These are phyloP conservation scores for Drosophila oshimai DNA, from an alignment of 1,140 invertebrate genomes.

Conservation along the genomic window DNA sequence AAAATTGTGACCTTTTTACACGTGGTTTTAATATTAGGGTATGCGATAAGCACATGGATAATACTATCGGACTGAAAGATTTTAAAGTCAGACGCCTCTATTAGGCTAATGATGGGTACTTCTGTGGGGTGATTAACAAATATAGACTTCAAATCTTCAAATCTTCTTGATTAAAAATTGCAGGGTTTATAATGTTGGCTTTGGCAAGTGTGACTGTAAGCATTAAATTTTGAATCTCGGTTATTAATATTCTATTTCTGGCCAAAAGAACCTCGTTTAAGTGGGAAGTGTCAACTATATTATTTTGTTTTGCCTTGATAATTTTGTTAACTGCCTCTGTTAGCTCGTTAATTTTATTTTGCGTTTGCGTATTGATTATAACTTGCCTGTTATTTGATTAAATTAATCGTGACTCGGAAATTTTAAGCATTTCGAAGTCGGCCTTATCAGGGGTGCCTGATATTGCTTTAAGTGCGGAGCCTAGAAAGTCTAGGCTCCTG, in stretches of 20 bases:
- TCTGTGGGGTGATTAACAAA: conserved; percentile 9
- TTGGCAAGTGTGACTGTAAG: neutral
- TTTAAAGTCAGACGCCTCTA: conserved; percentile 9
- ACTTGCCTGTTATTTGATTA: neutral
- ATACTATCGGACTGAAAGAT: conserved; percentile 11
- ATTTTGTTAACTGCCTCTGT: conserved; percentile 1
- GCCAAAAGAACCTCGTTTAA: conserved; percentile 1
- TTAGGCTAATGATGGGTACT: neutral
- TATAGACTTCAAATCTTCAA: neutral
- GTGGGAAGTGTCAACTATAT: conserved; percentile 8
- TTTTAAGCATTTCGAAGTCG: neutral
- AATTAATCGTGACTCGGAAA: neutral
- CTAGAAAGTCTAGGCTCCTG: neutral
- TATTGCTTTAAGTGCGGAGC: neutral
- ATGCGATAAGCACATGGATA: conserved; percentile 19
- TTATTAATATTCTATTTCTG: conserved; percentile 10
- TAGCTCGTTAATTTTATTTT: neutral
- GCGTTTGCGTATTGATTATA: neutral
- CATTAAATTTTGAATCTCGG: conserved; percentile 9
- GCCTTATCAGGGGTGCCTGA: conserved; percentile 2
- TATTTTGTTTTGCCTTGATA: neutral
- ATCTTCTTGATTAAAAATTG: conserved; percentile 4
- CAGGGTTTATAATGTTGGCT: neutral
- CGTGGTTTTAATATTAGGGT: conserved; percentile 7
- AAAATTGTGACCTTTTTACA: conserved; percentile 32